phyloP scores from a whole-genome alignment of 1,140 invertebrate genomes.

The Steinernema feltiae region DNA sequence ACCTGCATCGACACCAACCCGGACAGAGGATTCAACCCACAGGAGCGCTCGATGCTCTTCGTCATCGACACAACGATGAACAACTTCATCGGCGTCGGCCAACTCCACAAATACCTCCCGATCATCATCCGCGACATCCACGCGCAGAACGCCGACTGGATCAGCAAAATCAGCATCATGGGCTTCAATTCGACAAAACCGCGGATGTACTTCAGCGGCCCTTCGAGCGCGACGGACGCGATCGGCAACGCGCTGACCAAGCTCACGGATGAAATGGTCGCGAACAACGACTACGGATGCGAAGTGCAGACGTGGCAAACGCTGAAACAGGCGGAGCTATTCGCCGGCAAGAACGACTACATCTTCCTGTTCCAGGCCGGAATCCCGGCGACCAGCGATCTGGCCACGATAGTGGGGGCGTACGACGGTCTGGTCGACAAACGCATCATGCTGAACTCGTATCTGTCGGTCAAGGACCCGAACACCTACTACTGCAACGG shows the following conservation, averaged over 20 bases:
- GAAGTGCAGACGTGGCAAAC: slow-evolving; percentile 23
- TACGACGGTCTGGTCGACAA: background rate
- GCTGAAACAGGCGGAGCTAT: slow-evolving; percentile 18
- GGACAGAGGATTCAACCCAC: slow-evolving; percentile 11
- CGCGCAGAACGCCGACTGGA: slow-evolving; percentile 31
- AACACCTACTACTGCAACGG: background rate
- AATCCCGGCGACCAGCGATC: background rate
- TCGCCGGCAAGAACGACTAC: slow-evolving; percentile 4
- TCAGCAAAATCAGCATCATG: slow-evolving; percentile 29
- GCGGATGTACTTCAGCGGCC: background rate
- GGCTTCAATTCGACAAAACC: slow-evolving; percentile 29
- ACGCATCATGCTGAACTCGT: background rate
- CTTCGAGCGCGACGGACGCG: background rate
- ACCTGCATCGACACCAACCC: background rate
- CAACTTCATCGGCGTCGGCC: background rate
- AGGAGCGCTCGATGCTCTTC: slow-evolving; percentile 33
- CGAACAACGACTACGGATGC: background rate
- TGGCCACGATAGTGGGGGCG: background rate
- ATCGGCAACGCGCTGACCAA: slow-evolving; percentile 14
- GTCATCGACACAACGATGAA: slow-evolving; percentile 35
- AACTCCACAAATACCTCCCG: slow-evolving; percentile 19
- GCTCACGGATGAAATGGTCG: background rate
- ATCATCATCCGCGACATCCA: slow-evolving; percentile 31
- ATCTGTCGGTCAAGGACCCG: background rate
- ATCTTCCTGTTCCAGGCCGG: background rate